phyloP scores from a whole-genome alignment of 2,113 vertebrate species.

The Lagopus muta region DNA sequence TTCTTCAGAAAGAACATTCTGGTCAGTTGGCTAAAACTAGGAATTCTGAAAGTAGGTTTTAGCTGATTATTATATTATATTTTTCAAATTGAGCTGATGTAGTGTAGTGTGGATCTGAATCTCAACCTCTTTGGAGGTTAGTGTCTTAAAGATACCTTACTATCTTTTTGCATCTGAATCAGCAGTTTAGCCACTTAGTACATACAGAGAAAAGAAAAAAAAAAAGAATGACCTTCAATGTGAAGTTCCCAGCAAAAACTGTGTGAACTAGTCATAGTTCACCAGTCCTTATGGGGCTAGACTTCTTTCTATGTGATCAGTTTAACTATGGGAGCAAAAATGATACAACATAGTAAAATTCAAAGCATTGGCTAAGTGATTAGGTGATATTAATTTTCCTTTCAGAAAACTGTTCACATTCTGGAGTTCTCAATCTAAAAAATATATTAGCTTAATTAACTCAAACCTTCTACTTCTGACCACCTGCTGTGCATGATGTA shows the following conservation, averaged over 20 bases:
- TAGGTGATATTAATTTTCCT: not conserved
- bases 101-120: not conserved
- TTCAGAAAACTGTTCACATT: constrained; percentile 2
- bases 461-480: constrained; percentile 9
- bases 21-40: not conserved
- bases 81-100: not conserved
- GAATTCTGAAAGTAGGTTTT: not conserved
- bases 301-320: not conserved
- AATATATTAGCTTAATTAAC: constrained; percentile 36
- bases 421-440: not conserved
- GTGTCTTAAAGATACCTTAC: not conserved
- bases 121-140: not conserved
- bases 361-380: not conserved
- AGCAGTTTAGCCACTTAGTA: not conserved
- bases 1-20: not conserved
- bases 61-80: not conserved
- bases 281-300: not conserved
- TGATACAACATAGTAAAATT: not conserved
- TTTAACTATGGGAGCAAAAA: not conserved
- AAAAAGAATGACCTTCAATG: not conserved
- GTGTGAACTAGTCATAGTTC: not conserved
- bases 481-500: not conserved
- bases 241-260: not conserved
- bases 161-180: not conserved
- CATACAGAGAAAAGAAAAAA: fast-evolving